These are phyloP conservation scores for Lota lota DNA, from an alignment of 2,113 vertebrate species.

Conservation along the genomic window DNA sequence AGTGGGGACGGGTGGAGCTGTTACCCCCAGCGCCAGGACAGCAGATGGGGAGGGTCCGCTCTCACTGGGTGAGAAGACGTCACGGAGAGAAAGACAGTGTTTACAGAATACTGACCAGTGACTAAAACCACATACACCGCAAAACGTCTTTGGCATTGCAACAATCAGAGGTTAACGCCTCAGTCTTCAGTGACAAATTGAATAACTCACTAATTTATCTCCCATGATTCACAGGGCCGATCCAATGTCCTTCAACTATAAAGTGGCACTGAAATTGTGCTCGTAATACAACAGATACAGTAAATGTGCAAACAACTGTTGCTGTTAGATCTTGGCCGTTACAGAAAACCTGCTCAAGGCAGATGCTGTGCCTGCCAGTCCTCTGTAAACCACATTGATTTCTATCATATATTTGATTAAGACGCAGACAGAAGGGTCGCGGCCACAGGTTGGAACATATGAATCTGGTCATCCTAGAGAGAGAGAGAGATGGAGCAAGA, in stretches of 20 bases:
- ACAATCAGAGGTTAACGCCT: conserved; percentile 14
- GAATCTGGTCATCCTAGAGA: no score
- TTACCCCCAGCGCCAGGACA: no score
- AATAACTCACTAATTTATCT: conserved; percentile 7
- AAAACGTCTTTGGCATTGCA: conserved; percentile 17
- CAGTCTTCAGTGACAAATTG: conserved; percentile 7
- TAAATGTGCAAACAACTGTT: conserved; percentile 49
- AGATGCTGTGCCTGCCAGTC: conserved; percentile 30
- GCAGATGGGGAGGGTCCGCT: no score
- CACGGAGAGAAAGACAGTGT: no score
- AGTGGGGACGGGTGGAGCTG: no score
- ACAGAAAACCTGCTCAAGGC: conserved; percentile 10
- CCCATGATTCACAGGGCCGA: neutral
- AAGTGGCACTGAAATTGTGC: conserved; percentile 26
- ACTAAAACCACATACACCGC: neutral
- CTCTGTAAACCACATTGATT: conserved; percentile 22
- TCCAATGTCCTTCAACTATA: conserved; percentile 2
- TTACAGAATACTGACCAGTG: no score
- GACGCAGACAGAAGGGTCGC: no score
- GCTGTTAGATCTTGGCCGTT: conserved; percentile 28
- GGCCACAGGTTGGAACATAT: no score
- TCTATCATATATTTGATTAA: conserved; percentile 37
- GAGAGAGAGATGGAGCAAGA: neutral
- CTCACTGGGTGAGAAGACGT: no score
- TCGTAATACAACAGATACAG: neutral